A percentile compares a stretch with the other conserved stretches of the same genome.
phyloP scores from a whole-genome alignment of 2,888 invertebrate species.

The Lycophotia porphyrea region DNA sequence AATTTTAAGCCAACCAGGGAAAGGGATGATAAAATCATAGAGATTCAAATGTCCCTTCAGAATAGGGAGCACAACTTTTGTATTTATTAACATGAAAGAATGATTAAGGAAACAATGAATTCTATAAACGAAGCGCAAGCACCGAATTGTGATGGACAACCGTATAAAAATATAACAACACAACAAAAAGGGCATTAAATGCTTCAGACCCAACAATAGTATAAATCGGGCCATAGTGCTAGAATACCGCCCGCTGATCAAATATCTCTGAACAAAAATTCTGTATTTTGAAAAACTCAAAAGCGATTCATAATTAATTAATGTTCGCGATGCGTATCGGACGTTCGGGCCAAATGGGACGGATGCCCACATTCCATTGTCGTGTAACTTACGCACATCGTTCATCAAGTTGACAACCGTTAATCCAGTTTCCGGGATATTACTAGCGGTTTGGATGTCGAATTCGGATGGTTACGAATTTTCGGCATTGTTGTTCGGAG shows the following conservation, averaged over 20 bases:
- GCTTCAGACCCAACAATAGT: conserved; percentile 60
- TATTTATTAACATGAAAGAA: conserved; percentile 25
- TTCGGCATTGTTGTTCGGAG: conserved; percentile 29
- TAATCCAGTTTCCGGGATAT: conserved; percentile 88
- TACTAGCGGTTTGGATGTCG: conserved; percentile 71
- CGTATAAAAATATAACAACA: conserved; percentile 55
- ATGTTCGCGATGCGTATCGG: conserved; percentile 82
- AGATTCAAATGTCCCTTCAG: not conserved
- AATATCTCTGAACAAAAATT: conserved; percentile 57
- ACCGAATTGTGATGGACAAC: conserved; percentile 59
- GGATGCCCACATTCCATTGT: conserved; percentile 88
- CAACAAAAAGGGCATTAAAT: conserved; percentile 56
- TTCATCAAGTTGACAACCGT: conserved; percentile 90
- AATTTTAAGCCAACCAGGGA: not conserved
- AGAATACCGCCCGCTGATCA: conserved; percentile 64
- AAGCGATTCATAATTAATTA: conserved; percentile 85
- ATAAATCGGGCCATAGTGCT: conserved; percentile 58
- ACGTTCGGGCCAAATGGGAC: conserved; percentile 80
- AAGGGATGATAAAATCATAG: not conserved
- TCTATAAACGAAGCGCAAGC: conserved; percentile 30
- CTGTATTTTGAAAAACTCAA: conserved; percentile 69
- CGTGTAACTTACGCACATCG: conserved; percentile 89
- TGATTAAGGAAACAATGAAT: conserved; percentile 38
- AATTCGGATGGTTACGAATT: conserved; percentile 37
- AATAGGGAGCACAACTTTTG: conserved; percentile 11